Percentiles rank a stretch among this genome's conserved stretches.
Conservation (phyloP, 2,113 vertebrate genomes). For the Dasyprocta punctata region DNA sequence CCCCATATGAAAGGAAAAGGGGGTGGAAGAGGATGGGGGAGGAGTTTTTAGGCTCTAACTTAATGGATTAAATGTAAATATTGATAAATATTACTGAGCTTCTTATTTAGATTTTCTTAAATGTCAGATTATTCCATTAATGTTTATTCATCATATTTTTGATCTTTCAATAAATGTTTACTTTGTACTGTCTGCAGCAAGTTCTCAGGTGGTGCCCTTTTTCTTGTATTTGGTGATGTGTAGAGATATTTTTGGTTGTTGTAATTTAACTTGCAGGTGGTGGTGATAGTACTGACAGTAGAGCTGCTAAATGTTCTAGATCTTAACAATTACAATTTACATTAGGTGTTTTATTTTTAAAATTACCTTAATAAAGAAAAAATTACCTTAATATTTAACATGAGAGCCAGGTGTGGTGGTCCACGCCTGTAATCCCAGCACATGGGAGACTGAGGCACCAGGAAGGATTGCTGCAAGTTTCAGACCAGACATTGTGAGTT, state of each 20-base stretch:
- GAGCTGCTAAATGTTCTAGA: neutral
- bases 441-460: neutral
- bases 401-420: neutral
- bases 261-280: neutral
- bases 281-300: neutral
- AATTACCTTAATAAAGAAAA: no score
- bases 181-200: neutral
- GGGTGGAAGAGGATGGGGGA: neutral
- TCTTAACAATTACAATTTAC: neutral
- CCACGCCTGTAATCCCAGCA: neutral
- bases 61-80: slow-evolving; percentile 30
- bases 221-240: neutral
- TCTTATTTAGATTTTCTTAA: neutral
- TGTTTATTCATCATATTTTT: neutral
- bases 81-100: neutral
- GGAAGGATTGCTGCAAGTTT: neutral
- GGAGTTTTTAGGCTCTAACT: neutral
- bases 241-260: neutral
- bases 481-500: neutral
- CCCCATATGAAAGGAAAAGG: slow-evolving; percentile 29
- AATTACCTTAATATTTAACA: neutral
- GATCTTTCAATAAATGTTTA: neutral
- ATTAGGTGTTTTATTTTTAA: neutral
- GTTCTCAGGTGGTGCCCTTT: neutral
- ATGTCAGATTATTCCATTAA: neutral